Conservation (phyloP, 2,888 invertebrate genomes). For the Acrobasis consociella region DNA sequence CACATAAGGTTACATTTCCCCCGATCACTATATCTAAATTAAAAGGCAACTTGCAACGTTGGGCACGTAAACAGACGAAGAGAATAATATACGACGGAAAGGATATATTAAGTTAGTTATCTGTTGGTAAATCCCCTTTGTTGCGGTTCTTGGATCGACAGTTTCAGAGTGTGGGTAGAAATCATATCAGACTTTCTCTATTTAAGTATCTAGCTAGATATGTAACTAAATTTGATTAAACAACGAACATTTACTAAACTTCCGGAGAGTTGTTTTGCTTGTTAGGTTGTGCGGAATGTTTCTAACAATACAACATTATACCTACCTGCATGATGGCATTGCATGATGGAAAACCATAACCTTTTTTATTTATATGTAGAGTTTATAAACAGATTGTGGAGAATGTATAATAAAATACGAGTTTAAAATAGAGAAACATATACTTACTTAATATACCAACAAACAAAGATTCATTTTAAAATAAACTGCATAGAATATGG, state of each 20-base stretch:
- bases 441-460: no score
- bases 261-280: no score
- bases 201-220: not conserved
- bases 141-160: conserved; percentile 20
- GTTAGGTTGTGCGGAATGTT: no score
- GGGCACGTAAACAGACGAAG: conserved; percentile 21
- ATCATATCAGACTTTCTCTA: not conserved
- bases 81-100: conserved; percentile 17
- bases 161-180: conserved; percentile 7
- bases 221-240: not conserved
- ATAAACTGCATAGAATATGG: not conserved
- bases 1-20: conserved; percentile 22
- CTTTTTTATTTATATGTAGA: no score
- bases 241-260: no score
- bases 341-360: no score
- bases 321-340: no score
- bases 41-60: conserved; percentile 23
- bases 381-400: no score
- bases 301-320: no score
- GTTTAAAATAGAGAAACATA: no score
- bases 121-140: conserved; percentile 25
- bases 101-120: conserved; percentile 25
- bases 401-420: no score
- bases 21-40: conserved; percentile 13
- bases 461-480: no score